phyloP scores from a whole-genome alignment of 2,888 invertebrate species.

The Teinopalpus imperialis region DNA sequence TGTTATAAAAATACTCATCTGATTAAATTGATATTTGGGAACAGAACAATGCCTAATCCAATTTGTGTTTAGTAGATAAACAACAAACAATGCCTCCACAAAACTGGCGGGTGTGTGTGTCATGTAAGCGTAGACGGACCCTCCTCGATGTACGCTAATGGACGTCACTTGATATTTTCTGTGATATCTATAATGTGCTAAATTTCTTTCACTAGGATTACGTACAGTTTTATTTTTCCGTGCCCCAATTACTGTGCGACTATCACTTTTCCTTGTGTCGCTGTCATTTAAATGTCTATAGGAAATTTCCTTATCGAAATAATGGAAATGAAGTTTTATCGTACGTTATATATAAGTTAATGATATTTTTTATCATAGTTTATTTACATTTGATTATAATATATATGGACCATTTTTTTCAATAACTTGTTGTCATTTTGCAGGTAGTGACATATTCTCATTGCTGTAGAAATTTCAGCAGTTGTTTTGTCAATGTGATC shows the following conservation, averaged over 20 bases:
- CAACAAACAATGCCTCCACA: slow-evolving; percentile 15
- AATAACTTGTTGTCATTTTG: no score
- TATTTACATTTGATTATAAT: no score
- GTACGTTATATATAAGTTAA: no score
- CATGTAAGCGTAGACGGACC: slow-evolving; percentile 31
- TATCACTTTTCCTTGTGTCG: slow-evolving; percentile 1
- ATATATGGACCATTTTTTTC: no score
- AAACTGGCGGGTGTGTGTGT: slow-evolving; percentile 12
- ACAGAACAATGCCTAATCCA: slow-evolving; percentile 3
- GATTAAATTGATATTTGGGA: no score
- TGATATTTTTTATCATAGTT: no score
- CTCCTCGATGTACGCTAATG: slow-evolving; percentile 45
- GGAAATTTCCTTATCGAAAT: slow-evolving; percentile 3
- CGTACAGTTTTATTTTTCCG: slow-evolving; percentile 18
- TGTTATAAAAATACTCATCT: no score
- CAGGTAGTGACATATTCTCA: no score
- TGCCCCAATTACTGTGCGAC: slow-evolving; percentile 19
- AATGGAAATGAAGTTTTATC: no score
- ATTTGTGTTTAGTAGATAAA: slow-evolving; percentile 16
- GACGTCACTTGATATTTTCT: slow-evolving; percentile 52
- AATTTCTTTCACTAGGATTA: slow-evolving; percentile 27
- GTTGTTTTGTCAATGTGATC: no score
- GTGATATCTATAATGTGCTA: slow-evolving; percentile 33
- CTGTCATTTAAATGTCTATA: slow-evolving; percentile 19
- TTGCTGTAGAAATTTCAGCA: no score